Evolutionary conservation across 1,140 invertebrate genomes (phyloP).

Genomic region (Pogonomyrmex californicus): DNA sequence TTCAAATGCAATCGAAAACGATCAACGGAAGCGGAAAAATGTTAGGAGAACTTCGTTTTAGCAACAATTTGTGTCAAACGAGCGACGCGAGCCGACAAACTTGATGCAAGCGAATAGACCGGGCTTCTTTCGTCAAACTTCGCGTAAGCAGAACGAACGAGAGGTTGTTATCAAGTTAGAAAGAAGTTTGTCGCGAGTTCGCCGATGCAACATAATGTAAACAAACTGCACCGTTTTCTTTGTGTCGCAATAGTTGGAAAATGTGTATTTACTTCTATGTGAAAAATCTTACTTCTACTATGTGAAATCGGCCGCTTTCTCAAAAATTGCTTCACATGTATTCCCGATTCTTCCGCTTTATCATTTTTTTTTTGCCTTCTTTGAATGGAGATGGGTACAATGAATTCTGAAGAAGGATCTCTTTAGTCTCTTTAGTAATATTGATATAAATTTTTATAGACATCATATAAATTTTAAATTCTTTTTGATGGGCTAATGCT

Average conservation of each 20-base stretch:
- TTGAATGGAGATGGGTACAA: not conserved
- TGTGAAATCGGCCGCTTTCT: constrained; percentile 30
- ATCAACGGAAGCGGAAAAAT: constrained; percentile 56
- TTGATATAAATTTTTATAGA: not conserved
- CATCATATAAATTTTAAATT: not conserved
- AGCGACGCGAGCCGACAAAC: constrained; percentile 53
- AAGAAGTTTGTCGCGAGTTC: constrained; percentile 56
- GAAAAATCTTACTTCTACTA: not conserved
- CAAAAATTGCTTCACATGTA: constrained; percentile 4
- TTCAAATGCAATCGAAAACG: not conserved
- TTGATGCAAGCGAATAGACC: constrained; percentile 59
- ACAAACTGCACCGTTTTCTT: constrained; percentile 50
- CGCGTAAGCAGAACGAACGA: constrained; percentile 56
- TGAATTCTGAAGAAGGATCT: not conserved
- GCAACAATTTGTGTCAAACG: constrained; percentile 59
- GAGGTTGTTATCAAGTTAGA: constrained; percentile 63
- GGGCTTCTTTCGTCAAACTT: constrained; percentile 61
- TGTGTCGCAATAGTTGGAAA: constrained; percentile 34
- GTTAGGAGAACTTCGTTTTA: constrained; percentile 42
- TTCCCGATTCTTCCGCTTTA: not conserved
- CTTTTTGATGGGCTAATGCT: not conserved
- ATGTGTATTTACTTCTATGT: constrained; percentile 41
- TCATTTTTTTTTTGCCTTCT: not conserved
- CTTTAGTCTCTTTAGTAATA: not conserved
- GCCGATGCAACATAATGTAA: constrained; percentile 59